A percentile compares a stretch with the other conserved stretches of the same genome.
These are phyloP conservation scores for Abrostola tripartita DNA, from an alignment of 2,888 invertebrate genomes.

Conservation along the genomic window DNA sequence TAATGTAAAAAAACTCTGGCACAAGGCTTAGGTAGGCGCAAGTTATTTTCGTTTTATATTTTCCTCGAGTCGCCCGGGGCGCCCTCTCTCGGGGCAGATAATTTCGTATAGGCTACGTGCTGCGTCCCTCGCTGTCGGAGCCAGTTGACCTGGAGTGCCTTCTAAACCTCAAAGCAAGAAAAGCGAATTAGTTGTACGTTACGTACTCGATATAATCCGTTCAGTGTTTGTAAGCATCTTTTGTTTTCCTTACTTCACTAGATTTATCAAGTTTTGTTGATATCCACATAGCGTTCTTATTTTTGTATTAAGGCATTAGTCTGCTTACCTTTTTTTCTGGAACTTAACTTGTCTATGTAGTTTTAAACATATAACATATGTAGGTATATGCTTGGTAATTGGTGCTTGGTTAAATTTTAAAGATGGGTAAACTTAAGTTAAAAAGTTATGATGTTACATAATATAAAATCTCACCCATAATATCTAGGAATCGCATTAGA, in stretches of 20 bases:
- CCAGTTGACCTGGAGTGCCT: constrained; percentile 72
- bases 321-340: no score
- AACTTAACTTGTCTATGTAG: no score
- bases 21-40: constrained; percentile 76
- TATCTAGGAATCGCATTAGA: no score
- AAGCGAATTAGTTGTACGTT: constrained; percentile 56
- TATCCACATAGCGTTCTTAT: not conserved
- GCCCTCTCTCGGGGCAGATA: constrained; percentile 78
- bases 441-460: no score
- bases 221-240: constrained; percentile 22
- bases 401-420: no score
- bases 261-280: constrained; percentile 20
- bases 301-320: not conserved
- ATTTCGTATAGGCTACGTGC: constrained; percentile 82
- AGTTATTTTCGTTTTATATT: constrained; percentile 84
- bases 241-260: constrained; percentile 28
- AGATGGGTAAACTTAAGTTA: no score
- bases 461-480: no score
- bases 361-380: no score
- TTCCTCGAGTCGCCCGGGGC: constrained; percentile 73
- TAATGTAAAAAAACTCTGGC: constrained; percentile 72
- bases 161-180: constrained; percentile 66
- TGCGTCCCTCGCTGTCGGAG: constrained; percentile 71
- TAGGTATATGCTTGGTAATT: no score
- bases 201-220: constrained; percentile 37